A percentile compares a stretch with the other conserved stretches of the same genome.
phyloP scores from a whole-genome alignment of 1,140 invertebrate species.

The Rhopalosiphum padi region DNA sequence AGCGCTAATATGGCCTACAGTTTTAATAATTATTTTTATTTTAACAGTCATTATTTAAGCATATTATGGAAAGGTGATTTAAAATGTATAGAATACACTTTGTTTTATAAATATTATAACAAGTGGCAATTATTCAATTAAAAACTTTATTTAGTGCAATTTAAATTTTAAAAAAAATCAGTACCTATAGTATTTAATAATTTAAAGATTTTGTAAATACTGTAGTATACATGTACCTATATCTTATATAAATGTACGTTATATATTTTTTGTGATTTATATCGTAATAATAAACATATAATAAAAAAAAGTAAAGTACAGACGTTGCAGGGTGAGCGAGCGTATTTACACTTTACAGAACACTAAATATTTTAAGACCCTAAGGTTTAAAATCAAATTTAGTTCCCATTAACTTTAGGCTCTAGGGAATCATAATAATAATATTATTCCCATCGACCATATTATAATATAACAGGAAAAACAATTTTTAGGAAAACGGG shows the following conservation, averaged over 20 bases:
- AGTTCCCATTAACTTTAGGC: not conserved
- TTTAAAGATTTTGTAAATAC: not conserved
- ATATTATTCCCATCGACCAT: not conserved
- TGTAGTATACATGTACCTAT: not conserved
- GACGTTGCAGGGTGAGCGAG: not conserved
- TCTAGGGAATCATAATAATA: not conserved
- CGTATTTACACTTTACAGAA: not conserved
- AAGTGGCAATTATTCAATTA: not conserved
- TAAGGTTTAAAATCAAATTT: conserved; percentile 19
- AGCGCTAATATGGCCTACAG: not conserved
- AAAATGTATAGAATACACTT: not conserved
- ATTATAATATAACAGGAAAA: not conserved
- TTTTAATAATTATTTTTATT: not conserved
- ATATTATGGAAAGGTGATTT: not conserved
- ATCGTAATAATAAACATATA: not conserved
- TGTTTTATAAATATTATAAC: not conserved
- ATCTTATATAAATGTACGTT: not conserved
- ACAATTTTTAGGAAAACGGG: not conserved
- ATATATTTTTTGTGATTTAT: not conserved
- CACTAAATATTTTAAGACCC: not conserved
- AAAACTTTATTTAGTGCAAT: not conserved
- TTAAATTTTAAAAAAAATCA: not conserved
- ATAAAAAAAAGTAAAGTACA: not conserved
- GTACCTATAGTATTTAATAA: not conserved
- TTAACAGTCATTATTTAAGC: not conserved